Percentiles rank a stretch among this genome's conserved stretches.
Conservation (phyloP, 2,888 invertebrate genomes). For the Ennomos erosarius region DNA sequence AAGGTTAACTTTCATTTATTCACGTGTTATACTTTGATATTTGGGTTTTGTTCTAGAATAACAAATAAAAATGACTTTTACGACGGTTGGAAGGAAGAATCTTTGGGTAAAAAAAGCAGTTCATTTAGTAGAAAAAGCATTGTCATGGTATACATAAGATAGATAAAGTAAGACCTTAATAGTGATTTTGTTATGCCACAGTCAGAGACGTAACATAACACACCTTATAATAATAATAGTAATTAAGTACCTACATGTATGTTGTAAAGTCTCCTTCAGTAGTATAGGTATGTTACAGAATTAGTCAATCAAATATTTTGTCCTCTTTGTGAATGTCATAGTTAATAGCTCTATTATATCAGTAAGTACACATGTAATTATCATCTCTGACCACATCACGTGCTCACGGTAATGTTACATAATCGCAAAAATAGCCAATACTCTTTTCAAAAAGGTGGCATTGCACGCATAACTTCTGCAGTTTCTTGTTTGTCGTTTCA, state of each 20-base stretch:
- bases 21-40: slow-evolving; percentile 60
- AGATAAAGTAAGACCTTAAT: too few species aligned
- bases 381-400: slow-evolving; percentile 11
- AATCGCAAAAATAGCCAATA: slow-evolving; percentile 42
- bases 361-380: slow-evolving; percentile 15
- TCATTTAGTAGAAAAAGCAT: too few species aligned
- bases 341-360: slow-evolving; percentile 10
- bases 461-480: slow-evolving; percentile 41
- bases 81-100: too few species aligned
- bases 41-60: slow-evolving; percentile 11
- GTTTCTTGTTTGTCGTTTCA: slow-evolving; percentile 53
- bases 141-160: too few species aligned
- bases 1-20: slow-evolving; percentile 24
- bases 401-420: slow-evolving; percentile 27
- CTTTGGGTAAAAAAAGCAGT: too few species aligned
- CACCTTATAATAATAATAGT: slow-evolving; percentile 10
- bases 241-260: slow-evolving; percentile 11
- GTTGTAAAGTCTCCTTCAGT: slow-evolving; percentile 15
- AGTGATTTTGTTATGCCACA: slow-evolving; percentile 12
- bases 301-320: slow-evolving; percentile 9
- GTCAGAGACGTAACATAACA: slow-evolving; percentile 21
- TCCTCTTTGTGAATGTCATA: slow-evolving; percentile 15
- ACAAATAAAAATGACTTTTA: too few species aligned
- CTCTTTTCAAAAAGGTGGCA: slow-evolving; percentile 22
- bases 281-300: slow-evolving; percentile 3